Evolutionary conservation across 2,113 vertebrate species (phyloP).

Genomic region (Onychostruthus taczanowskii): DNA sequence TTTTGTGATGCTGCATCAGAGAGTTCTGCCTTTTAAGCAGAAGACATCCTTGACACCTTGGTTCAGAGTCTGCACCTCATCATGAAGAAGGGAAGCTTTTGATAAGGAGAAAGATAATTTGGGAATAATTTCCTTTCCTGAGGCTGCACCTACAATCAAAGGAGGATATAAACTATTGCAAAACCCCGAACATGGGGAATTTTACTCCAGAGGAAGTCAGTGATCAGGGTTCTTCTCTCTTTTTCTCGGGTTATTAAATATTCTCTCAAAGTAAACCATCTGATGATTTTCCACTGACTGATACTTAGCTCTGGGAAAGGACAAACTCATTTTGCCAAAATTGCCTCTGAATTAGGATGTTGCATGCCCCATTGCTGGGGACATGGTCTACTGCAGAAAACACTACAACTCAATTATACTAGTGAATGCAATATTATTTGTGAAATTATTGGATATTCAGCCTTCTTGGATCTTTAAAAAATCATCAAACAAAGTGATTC

Average conservation of each 20-base stretch:
- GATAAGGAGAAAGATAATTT: not conserved
- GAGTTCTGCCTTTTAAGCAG: not conserved
- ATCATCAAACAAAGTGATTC: conserved; percentile 15
- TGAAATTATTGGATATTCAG: not conserved
- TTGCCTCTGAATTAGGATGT: not conserved
- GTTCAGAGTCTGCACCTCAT: not conserved
- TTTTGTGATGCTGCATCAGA: not conserved
- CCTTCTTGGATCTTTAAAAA: not conserved
- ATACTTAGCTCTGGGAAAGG: not conserved
- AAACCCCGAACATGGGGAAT: not conserved
- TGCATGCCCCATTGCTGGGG: not conserved
- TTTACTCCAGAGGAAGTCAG: not conserved
- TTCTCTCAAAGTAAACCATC: not conserved
- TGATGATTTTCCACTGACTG: not conserved
- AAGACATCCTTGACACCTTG: not conserved
- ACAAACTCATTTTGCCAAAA: conserved; percentile 13
- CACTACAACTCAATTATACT: not conserved
- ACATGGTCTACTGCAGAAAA: not conserved
- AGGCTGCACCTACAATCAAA: not conserved
- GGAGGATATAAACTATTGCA: not conserved
- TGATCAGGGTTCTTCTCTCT: not conserved
- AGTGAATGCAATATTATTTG: not conserved
- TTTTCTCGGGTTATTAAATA: not conserved
- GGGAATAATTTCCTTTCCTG: not conserved
- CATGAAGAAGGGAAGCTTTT: not conserved